Conservation (phyloP, 2,113 vertebrate genomes). For the Poicephalus gulielmi region DNA sequence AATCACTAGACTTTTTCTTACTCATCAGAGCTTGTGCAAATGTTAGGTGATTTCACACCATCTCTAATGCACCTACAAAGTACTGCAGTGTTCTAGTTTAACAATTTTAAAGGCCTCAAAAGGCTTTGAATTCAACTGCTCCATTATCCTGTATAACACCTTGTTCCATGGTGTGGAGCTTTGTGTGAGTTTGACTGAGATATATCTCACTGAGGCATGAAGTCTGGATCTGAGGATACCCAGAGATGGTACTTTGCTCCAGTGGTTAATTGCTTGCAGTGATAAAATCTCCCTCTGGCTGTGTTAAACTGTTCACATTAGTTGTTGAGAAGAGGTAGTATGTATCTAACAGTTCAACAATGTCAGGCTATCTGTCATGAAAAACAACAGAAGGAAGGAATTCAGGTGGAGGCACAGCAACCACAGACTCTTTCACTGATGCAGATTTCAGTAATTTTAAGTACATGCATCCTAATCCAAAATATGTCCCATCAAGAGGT, state of each 20-base stretch:
- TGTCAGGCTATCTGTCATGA: neutral
- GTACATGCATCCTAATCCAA: neutral
- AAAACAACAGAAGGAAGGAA: neutral
- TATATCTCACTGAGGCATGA: accelerated
- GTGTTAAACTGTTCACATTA: neutral
- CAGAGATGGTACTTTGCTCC: neutral
- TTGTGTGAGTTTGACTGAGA: neutral
- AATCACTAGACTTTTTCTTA: neutral
- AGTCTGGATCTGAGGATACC: neutral
- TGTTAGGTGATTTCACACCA: neutral
- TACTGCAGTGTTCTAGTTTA: neutral
- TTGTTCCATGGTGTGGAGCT: neutral
- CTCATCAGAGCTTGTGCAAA: neutral
- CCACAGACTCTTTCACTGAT: neutral
- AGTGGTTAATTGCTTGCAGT: neutral
- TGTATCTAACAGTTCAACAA: neutral
- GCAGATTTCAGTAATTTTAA: neutral
- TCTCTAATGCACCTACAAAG: neutral
- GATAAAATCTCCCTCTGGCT: neutral
- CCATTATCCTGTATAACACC: accelerated
- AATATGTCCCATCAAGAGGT: neutral
- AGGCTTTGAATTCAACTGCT: neutral
- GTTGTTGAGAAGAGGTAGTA: neutral
- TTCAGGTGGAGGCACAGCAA: neutral
- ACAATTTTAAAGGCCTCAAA: neutral